These are phyloP conservation scores for Lucinisca nassula DNA, from an alignment of 2,888 invertebrate genomes.

Conservation along the genomic window DNA sequence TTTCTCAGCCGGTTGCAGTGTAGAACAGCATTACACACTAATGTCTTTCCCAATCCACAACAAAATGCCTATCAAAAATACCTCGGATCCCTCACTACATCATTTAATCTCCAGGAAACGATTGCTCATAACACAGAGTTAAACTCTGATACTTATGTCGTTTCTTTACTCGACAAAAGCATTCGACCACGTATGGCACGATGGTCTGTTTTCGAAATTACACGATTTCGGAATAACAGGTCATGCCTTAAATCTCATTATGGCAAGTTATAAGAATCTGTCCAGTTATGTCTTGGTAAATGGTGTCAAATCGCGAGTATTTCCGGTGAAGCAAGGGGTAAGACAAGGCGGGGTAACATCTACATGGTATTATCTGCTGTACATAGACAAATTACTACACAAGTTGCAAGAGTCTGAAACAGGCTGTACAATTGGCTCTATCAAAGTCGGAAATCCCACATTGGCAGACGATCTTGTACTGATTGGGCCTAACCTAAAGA, in stretches of 20 bases:
- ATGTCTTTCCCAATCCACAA: constrained; percentile 13
- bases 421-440: background rate
- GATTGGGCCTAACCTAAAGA: background rate
- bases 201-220: constrained; percentile 10
- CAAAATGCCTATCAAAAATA: constrained; percentile 35
- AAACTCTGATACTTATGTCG: background rate
- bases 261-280: constrained; percentile 10
- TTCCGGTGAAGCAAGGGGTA: constrained; percentile 20
- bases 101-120: constrained; percentile 28
- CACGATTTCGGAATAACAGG: constrained; percentile 23
- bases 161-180: constrained; percentile 14
- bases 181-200: constrained; percentile 23
- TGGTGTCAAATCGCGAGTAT: background rate
- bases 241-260: constrained; percentile 1
- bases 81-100: constrained; percentile 11
- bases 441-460: constrained; percentile 24
- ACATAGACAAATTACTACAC: constrained; percentile 10
- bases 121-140: constrained; percentile 7
- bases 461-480: constrained; percentile 25
- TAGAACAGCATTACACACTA: background rate
- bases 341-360: constrained; percentile 33
- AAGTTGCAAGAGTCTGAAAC: background rate
- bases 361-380: constrained; percentile 32
- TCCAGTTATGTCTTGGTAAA: constrained; percentile 5
- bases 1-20: background rate